Base-by-base conservation (phyloP, 35 echinoderm and acorn worm genomes). In the Strongylocentrotus purpuratus region DNA sequence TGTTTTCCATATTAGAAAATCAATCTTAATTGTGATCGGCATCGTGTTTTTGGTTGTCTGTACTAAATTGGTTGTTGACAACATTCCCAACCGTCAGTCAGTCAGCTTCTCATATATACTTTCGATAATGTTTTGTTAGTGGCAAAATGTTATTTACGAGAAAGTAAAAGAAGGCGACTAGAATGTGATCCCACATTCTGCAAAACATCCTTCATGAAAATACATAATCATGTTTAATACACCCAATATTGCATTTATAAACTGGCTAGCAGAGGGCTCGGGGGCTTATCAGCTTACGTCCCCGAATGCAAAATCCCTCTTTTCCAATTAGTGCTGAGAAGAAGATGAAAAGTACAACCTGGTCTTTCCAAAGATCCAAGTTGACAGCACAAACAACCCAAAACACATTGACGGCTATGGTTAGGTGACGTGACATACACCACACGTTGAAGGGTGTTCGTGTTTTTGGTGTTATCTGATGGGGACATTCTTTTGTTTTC, bases 331-430 rank as follows among this genome's bases (percentile, higher is more conserved):
- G 91, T 25, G 48, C 46, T 12, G 91, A 89, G 48, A 48, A 55
- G 91, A 14, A 31, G 91, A 93, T 93, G 91, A 93, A 93, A 93
- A 93, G 91, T 93, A 93, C 91, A 93, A 93, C 91, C 91, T 93
- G 91, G 91, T 93, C n/a, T 17, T 31, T 92, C 13, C 4, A 14
- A 93, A 46, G 45, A 89, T 35, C 46, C 31, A 45, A 93, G 13
- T 47, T 58, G 91, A 93, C 91, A 93, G 48, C 91, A 5, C 46
- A 46, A 89, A 5, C 46, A 46, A 89, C 87, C 45, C 46, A 93
- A 47, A 47, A 93, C 45, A 93, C 48, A 93, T 58, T 47, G 91
- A 93, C 91, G 22, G 17, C 46, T 93, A 93, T 93, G 7, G 47
- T 93, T 58, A 93, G 11, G 48, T 93, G 45, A 58, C 48, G 48